Evolutionary conservation across 2,113 vertebrate genomes (phyloP), one percentile per base, ranked within the genome.

Genomic region (Xyrauchen texanus): DNA sequence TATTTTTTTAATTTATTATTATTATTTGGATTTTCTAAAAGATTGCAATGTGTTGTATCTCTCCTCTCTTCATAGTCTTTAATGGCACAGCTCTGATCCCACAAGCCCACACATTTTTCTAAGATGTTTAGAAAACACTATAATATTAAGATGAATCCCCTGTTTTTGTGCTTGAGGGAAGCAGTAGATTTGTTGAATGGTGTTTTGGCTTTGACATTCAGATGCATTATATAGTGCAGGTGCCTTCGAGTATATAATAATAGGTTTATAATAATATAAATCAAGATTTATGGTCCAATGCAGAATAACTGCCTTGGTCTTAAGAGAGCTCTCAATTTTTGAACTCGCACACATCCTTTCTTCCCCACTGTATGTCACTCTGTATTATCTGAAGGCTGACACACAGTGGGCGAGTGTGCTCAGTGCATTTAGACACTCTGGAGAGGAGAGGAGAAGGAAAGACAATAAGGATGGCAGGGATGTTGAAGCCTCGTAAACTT

Each of bases 341-440:
- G 2, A 62, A 46, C 44, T 46, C 42, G 7, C 7, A 34, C 6
- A 13, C 67, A 57, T 66, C 84, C 81, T 73, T 74, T 81, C 78
- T 34, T 34, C 21, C 21, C 15, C 42, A 12, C 21, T 76, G 64
- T 52, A 45, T 61, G 72, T 83, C 55, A 47, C 51, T 81, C 51
- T 83, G 71, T 57, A 81, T 81, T 78, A 79, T 78, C 58, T 75
- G 34, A 44, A 45, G 66, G 62, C 58, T 71, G 81, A 78, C 45
- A 57, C 57, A 8, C 79, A 61, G 72, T 79, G 68, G 68, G 61
- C 13, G 72, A 82, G 63, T 72, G 53, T 69, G 64, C 66, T 82
- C 12, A 65, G 34, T 69, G 57, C 51, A 69, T 77, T 68, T 72
- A 62, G 45, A 65, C 68, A 55, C 61, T 52, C 58, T 8, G 47